phyloP scores from a whole-genome alignment of 2,113 vertebrate species.

The Marcusenius ussheri region DNA sequence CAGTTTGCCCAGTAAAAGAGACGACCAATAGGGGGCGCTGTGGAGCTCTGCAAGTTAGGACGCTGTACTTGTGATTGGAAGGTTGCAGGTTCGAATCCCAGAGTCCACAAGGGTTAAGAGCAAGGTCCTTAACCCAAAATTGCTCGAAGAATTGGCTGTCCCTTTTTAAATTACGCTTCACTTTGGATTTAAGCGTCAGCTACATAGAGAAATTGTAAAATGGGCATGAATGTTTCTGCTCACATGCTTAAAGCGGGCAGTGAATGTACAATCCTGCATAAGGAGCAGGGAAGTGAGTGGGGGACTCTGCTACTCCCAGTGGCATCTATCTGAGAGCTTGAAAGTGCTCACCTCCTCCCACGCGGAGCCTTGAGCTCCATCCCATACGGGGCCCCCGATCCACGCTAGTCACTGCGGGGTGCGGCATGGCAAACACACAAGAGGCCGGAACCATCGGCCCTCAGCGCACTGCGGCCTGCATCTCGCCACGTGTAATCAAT shows the following conservation, averaged over 20 bases:
- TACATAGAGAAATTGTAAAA: not conserved
- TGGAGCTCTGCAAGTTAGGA: not conserved
- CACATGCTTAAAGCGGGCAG: not conserved
- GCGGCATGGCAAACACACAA: not conserved
- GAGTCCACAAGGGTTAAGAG: not conserved
- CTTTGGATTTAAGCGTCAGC: not conserved
- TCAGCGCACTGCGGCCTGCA: not conserved
- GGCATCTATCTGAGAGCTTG: not conserved
- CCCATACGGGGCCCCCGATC: not conserved
- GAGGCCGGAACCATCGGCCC: not conserved
- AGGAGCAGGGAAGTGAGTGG: not conserved
- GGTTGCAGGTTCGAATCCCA: not conserved
- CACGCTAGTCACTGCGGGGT: not conserved
- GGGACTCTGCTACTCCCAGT: not conserved
- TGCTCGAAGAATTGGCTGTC: not conserved
- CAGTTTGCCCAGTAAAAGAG: not conserved
- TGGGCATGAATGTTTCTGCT: not conserved
- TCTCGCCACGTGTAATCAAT: not conserved
- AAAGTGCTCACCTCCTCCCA: conserved; percentile 10
- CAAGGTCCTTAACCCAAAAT: not conserved
- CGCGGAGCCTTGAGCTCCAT: not conserved
- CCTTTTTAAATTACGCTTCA: not conserved
- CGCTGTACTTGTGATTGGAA: not conserved
- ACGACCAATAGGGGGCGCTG: not conserved
- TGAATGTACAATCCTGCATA: not conserved